Evolutionary conservation across 2,797 vertebrate genomes (phyloP), one percentile per base, ranked within the genome.

Genomic region (Galaxias olidus): DNA sequence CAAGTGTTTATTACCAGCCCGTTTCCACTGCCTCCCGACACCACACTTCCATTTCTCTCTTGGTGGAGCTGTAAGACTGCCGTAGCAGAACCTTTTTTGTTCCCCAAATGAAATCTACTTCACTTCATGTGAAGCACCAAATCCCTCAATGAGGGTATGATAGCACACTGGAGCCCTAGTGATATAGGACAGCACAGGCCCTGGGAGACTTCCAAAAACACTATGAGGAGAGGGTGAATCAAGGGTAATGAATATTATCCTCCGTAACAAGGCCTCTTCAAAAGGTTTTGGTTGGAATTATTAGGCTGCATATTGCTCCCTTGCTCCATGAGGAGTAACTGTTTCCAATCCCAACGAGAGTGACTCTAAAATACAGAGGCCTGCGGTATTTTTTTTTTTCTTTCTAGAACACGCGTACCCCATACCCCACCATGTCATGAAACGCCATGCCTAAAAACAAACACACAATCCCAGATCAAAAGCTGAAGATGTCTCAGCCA

Each of bases 71-170:
- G 71, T 82, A 80, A 83, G 73, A 82, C 83, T 76, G 57, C 73
- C 80, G 73, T 69, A 77, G 76, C 81, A 76, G 69, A 79, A 72
- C 78, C 69, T 68, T 71, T n/a, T 30, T 84, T 72, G 78, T 81
- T 72, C 82, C 82, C 80, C 83, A 83, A 84, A 88, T 83, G 84
- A 84, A 77, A 85, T 84, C 83, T 75, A 86, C 83, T 87, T 87
- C 75, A 74, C 80, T 88, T 86, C 84, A 86, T 81, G 84, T 85
- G 77, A 73, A 87, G 82, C 83, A 85, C 85, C 77, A 83, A 84
- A 85, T 71, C 73, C 79, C 82, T 83, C 79, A 78, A 71, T 78
- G 88, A 79, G 76, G 76, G 67, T 69, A 60, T 69, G 76, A 81
- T 76, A 59, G 78, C 69, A 12, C 10, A 59, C 49, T 66, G 69